Evolutionary conservation across 2,888 invertebrate species (phyloP).

Genomic region (Pocota personata): DNA sequence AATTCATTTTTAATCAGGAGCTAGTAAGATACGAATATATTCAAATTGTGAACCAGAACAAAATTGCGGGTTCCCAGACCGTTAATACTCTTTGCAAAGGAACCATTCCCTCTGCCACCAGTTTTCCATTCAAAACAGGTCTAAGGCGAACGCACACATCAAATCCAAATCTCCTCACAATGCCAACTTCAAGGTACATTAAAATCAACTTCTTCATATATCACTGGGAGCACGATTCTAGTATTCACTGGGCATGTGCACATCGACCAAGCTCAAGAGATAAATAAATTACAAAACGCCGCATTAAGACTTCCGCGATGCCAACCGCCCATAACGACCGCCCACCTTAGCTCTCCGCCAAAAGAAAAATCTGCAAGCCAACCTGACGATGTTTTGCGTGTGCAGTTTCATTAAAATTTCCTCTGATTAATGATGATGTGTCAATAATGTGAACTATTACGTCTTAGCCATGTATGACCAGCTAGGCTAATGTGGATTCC

Average conservation of each 20-base stretch:
- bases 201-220: slow-evolving; percentile 47
- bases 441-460: slow-evolving; percentile 78
- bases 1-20: background rate
- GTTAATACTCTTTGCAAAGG: background rate
- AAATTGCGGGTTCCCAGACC: background rate
- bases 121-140: slow-evolving; percentile 30
- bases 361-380: slow-evolving; percentile 19
- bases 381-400: slow-evolving; percentile 43
- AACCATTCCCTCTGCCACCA: background rate
- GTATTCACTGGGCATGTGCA: slow-evolving; percentile 31
- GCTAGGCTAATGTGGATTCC: slow-evolving; percentile 29
- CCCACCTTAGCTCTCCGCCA: slow-evolving; percentile 30
- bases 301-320: slow-evolving; percentile 60
- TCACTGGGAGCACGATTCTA: slow-evolving; percentile 30
- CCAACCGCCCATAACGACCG: slow-evolving; percentile 46
- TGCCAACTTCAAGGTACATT: slow-evolving; percentile 53
- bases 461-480: slow-evolving; percentile 22
- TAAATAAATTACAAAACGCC: slow-evolving; percentile 55
- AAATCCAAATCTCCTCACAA: slow-evolving; percentile 16
- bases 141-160: slow-evolving; percentile 3
- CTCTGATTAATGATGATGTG: slow-evolving; percentile 80
- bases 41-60: background rate
- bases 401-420: slow-evolving; percentile 70
- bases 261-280: background rate
- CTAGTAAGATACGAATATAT: background rate